Evolutionary conservation across 2,797 vertebrate species (phyloP).

Genomic region (Acipenser transmontanus): DNA sequence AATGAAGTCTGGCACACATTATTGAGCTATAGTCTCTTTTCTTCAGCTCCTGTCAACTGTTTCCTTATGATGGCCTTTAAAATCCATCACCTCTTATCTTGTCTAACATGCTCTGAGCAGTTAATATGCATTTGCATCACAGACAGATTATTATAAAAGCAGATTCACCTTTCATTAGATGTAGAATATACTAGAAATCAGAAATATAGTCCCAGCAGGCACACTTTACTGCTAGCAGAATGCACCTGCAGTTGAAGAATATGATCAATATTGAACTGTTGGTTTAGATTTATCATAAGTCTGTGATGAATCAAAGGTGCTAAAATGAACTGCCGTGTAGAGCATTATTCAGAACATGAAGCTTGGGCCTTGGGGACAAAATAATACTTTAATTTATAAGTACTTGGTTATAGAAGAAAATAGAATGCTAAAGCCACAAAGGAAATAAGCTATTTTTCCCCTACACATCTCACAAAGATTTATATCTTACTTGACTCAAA

Average conservation of each 20-base stretch:
- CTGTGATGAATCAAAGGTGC: constrained; percentile 45
- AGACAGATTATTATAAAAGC: neutral
- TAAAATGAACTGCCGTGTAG: constrained; percentile 46
- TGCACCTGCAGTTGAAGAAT: constrained; percentile 20
- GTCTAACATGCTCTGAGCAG: neutral
- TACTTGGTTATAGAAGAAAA: constrained; percentile 37
- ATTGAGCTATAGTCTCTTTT: constrained; percentile 13
- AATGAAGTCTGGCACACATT: constrained; percentile 16
- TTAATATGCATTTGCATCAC: neutral
- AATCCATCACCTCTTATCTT: neutral
- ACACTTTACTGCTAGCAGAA: constrained; percentile 35
- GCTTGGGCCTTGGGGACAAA: constrained; percentile 33
- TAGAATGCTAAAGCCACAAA: constrained; percentile 31
- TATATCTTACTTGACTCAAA: neutral
- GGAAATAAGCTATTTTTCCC: constrained; percentile 4
- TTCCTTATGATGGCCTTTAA: constrained; percentile 16
- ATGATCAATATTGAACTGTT: constrained; percentile 52
- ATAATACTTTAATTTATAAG: constrained; percentile 36
- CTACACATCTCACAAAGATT: constrained; percentile 1
- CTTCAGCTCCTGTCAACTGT: constrained; percentile 18
- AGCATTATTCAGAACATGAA: constrained; percentile 41
- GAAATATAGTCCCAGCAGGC: neutral
- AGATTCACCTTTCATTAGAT: neutral
- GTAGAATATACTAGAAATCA: too few relatives aligned
- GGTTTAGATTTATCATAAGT: constrained; percentile 47